phyloP scores from a whole-genome alignment of 2,113 vertebrate genomes.

The Blennius ocellaris region DNA sequence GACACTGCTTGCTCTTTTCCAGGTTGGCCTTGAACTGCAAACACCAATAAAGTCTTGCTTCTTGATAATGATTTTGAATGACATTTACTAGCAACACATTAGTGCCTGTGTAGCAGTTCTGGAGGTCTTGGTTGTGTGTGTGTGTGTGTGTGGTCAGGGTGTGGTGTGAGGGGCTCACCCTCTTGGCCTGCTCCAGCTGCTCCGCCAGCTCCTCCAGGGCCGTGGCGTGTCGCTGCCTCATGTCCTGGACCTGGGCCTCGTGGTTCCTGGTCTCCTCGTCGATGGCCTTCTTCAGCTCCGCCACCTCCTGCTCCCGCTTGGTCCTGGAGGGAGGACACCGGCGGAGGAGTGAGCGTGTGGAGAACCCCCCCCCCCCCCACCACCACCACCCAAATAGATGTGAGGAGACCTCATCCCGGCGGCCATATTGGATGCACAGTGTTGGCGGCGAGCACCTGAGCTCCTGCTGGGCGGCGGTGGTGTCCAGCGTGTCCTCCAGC shows the following conservation, averaged over 20 bases:
- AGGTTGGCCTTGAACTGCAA: constrained; percentile 92
- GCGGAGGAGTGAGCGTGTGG: background rate
- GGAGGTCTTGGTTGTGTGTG: too few species aligned
- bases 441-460: constrained; percentile 84
- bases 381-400: too few species aligned
- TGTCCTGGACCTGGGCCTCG: constrained; percentile 96
- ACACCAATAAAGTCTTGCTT: too few species aligned
- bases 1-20: constrained; percentile 96
- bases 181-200: constrained; percentile 96
- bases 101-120: too few species aligned
- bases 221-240: constrained; percentile 91
- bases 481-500: constrained; percentile 97
- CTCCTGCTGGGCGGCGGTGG: constrained; percentile 97
- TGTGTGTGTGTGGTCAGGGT: too few species aligned
- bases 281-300: constrained; percentile 97
- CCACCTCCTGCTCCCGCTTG: constrained; percentile 96
- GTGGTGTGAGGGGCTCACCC: constrained; percentile 77
- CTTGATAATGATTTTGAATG: too few species aligned
- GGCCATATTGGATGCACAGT: too few species aligned
- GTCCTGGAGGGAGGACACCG: constrained; percentile 79
- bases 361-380: too few species aligned
- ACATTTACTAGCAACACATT: too few species aligned
- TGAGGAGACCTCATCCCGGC: too few species aligned
- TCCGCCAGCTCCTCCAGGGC: constrained; percentile 95
- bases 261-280: constrained; percentile 97